Conservation (phyloP, 2,888 invertebrate species). For the Tribolium freemani region DNA sequence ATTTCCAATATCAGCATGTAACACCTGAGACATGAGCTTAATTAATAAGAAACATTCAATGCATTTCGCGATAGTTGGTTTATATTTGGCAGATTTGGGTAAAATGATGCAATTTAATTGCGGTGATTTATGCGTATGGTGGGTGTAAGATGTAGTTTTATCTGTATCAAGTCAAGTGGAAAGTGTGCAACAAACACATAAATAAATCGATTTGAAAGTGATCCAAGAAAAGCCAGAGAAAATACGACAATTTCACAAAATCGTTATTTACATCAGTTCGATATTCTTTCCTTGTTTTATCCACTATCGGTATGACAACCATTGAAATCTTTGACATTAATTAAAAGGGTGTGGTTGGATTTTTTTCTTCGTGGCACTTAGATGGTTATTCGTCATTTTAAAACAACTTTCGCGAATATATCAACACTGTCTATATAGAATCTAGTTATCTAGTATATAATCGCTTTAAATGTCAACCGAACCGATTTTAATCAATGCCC, state of each 20-base stretch:
- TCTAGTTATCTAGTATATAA: conserved; percentile 57
- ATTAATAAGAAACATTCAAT: not conserved
- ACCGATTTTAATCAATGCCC: conserved; percentile 58
- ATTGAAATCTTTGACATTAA: conserved; percentile 56
- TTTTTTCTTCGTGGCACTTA: conserved; percentile 52
- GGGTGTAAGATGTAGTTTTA: conserved; percentile 35
- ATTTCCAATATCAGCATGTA: conserved; percentile 7
- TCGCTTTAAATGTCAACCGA: conserved; percentile 62
- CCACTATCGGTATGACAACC: conserved; percentile 44
- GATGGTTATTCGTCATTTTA: conserved; percentile 61
- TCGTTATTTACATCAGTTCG: conserved; percentile 38
- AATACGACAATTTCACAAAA: conserved; percentile 52
- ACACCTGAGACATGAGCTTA: conserved; percentile 2
- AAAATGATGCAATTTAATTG: not conserved
- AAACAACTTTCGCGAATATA: conserved; percentile 65
- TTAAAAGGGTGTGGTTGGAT: conserved; percentile 64
- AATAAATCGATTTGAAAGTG: conserved; percentile 58
- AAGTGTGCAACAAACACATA: conserved; percentile 46
- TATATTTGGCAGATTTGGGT: not conserved
- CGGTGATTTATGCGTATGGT: conserved; percentile 33
- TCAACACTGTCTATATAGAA: conserved; percentile 58
- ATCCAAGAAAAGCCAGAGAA: conserved; percentile 57
- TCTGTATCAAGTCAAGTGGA: conserved; percentile 41
- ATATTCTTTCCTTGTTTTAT: conserved; percentile 49
- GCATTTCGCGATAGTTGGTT: no score